Percentiles rank a stretch among this genome's conserved stretches.
Conservation (phyloP, 2,888 invertebrate genomes). For the Oscheius sp. region DNA sequence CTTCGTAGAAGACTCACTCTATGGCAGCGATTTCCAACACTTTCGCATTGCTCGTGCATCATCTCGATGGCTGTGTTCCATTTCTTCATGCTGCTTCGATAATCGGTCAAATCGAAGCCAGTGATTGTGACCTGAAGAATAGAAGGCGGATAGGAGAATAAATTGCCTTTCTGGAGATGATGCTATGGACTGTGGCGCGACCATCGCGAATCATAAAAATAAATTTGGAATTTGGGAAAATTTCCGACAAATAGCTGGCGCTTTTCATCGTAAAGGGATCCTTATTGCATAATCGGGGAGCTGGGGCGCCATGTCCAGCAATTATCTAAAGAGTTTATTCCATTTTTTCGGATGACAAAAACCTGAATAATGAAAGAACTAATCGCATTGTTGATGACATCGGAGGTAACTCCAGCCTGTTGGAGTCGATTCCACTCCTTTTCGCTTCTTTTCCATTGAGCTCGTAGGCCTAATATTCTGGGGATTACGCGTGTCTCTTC, state of each 20-base stretch:
- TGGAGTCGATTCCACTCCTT: conserved; percentile 81
- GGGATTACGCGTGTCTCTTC: conserved; percentile 84
- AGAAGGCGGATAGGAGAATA: background rate
- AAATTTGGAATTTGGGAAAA: conserved; percentile 97
- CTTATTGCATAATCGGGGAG: conserved; percentile 91
- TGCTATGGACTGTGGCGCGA: conserved; percentile 96
- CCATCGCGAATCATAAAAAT: conserved; percentile 87
- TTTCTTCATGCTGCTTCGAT: conserved; percentile 88
- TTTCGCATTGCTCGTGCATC: conserved; percentile 89
- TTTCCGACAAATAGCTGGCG: conserved; percentile 89
- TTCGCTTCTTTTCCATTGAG: conserved; percentile 92
- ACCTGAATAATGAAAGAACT: conserved; percentile 83
- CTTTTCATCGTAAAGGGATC: conserved; percentile 97
- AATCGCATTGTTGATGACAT: conserved; percentile 91
- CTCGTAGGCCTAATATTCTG: conserved; percentile 89
- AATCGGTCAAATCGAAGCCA: conserved; percentile 92
- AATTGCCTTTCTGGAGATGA: conserved; percentile 87
- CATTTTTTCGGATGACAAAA: background rate
- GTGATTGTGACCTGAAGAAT: conserved; percentile 78
- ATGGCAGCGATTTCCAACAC: conserved; percentile 60
- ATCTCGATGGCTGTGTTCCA: conserved; percentile 84
- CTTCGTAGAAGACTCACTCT: conserved; percentile 49
- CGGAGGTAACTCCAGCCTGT: conserved; percentile 91
- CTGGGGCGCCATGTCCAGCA: conserved; percentile 92
- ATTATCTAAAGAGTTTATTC: conserved; percentile 73